phyloP scores from a whole-genome alignment of 2,888 invertebrate species.

The Abscondita cerata region DNA sequence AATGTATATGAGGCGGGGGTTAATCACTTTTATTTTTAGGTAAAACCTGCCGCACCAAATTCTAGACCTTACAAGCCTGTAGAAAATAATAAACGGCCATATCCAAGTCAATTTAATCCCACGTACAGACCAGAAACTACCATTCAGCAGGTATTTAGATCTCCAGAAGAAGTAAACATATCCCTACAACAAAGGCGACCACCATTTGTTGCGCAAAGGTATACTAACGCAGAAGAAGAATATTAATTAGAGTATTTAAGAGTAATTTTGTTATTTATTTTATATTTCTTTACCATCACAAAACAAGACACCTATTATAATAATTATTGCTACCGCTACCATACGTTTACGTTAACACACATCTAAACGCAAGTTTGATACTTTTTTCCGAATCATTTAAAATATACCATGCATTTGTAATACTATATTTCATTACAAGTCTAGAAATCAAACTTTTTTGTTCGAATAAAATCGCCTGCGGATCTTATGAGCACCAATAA shows the following conservation, averaged over 20 bases:
- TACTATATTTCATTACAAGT: too few relatives aligned
- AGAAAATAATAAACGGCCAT: slow-evolving; percentile 44
- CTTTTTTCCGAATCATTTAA: too few relatives aligned
- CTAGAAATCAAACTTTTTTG: too few relatives aligned
- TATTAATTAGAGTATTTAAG: slow-evolving; percentile 5
- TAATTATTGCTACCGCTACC: too few relatives aligned
- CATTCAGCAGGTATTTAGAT: slow-evolving; percentile 77
- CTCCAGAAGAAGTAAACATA: slow-evolving; percentile 87
- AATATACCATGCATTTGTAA: too few relatives aligned
- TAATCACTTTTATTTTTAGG: background rate
- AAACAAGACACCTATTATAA: too few relatives aligned
- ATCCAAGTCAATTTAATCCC: slow-evolving; percentile 50
- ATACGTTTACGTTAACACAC: too few relatives aligned
- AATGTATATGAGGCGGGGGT: slow-evolving; percentile 23
- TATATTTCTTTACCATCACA: too few relatives aligned
- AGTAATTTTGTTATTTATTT: background rate
- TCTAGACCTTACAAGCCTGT: slow-evolving; percentile 9
- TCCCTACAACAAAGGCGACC: slow-evolving; percentile 84
- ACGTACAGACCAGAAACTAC: slow-evolving; percentile 60
- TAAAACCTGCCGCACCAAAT: background rate
- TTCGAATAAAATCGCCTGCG: too few relatives aligned
- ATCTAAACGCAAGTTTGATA: too few relatives aligned
- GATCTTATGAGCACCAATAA: too few relatives aligned
- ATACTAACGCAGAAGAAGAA: slow-evolving; percentile 24
- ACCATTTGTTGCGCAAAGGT: slow-evolving; percentile 59